Conservation (phyloP, 1,140 invertebrate genomes). For the Drosophila saltans region DNA sequence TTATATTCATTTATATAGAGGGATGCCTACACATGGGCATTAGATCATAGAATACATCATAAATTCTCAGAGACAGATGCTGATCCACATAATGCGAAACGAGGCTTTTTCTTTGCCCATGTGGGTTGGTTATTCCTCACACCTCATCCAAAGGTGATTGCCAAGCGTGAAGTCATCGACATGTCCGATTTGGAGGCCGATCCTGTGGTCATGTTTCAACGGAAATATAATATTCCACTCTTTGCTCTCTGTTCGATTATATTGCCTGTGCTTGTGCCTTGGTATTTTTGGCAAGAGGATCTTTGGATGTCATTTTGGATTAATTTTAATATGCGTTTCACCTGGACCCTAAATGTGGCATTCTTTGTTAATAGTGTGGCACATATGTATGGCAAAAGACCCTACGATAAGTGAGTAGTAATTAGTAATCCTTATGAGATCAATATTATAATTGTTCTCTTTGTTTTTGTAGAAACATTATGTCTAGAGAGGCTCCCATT, state of each 20-base stretch:
- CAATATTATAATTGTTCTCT: not conserved
- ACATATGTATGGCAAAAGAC: constrained; percentile 94
- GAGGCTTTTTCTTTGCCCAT: constrained; percentile 92
- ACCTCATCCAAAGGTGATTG: constrained; percentile 90
- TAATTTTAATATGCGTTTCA: constrained; percentile 92
- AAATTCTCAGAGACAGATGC: constrained; percentile 92
- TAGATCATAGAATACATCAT: constrained; percentile 93
- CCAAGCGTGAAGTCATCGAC: constrained; percentile 90
- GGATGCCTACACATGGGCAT: constrained; percentile 90
- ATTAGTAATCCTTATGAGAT: not conserved
- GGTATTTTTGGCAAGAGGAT: constrained; percentile 92
- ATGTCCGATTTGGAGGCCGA: constrained; percentile 93
- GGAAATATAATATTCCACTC: constrained; percentile 89
- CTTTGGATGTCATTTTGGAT: constrained; percentile 92
- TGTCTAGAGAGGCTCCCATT: constrained; percentile 88
- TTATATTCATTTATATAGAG: constrained; percentile 83
- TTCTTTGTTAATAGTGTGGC: constrained; percentile 97
- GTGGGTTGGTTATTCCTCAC: constrained; percentile 92
- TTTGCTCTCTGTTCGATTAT: constrained; percentile 91
- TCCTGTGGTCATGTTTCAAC: constrained; percentile 93
- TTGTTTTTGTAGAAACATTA: constrained; percentile 86
- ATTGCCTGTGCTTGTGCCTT: constrained; percentile 91
- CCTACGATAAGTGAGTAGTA: constrained; percentile 92
- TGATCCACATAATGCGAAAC: constrained; percentile 91
- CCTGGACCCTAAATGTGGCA: constrained; percentile 93